These are phyloP conservation scores for Phenganax subtilis DNA, from an alignment of 92 coral and sea anemone genomes.

Conservation along the genomic window DNA sequence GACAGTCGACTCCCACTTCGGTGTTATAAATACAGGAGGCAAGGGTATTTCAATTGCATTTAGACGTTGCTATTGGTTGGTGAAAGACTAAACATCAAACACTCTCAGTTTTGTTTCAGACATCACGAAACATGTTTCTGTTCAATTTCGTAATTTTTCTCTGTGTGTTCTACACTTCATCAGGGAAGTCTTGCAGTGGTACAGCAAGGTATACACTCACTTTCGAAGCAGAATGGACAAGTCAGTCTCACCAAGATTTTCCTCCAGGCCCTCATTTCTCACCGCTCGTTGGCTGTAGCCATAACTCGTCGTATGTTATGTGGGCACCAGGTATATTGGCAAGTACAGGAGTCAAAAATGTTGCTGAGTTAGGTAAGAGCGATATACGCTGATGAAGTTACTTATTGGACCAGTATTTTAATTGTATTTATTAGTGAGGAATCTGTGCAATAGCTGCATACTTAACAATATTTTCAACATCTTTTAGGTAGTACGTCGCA, in stretches of 20 bases:
- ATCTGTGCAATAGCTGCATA: too few relatives aligned
- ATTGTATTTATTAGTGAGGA: too few relatives aligned
- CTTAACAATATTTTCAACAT: not conserved
- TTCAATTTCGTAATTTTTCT: too few relatives aligned
- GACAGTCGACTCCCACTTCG: too few relatives aligned
- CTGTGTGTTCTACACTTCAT: too few relatives aligned
- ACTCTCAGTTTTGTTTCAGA: too few relatives aligned
- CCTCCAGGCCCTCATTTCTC: constrained; percentile 38
- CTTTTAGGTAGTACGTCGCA: not conserved
- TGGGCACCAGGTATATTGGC: constrained; percentile 32
- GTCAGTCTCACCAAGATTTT: constrained; percentile 17
- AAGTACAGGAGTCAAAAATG: constrained; percentile 10
- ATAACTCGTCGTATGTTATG: constrained; percentile 36
- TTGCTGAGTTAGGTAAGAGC: constrained; percentile 41
- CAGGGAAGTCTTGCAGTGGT: constrained; percentile 9
- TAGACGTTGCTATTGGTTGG: too few relatives aligned
- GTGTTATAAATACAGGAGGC: too few relatives aligned
- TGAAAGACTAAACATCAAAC: too few relatives aligned
- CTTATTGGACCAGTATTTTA: not conserved
- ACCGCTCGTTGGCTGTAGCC: constrained; percentile 30
- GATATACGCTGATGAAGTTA: too few relatives aligned
- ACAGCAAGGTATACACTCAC: constrained; percentile 27
- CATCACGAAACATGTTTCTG: too few relatives aligned
- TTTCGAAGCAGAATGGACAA: constrained; percentile 38
- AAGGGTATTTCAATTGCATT: too few relatives aligned